Conservation (phyloP, 1,140 invertebrate genomes). For the Saccostrea glomerata region DNA sequence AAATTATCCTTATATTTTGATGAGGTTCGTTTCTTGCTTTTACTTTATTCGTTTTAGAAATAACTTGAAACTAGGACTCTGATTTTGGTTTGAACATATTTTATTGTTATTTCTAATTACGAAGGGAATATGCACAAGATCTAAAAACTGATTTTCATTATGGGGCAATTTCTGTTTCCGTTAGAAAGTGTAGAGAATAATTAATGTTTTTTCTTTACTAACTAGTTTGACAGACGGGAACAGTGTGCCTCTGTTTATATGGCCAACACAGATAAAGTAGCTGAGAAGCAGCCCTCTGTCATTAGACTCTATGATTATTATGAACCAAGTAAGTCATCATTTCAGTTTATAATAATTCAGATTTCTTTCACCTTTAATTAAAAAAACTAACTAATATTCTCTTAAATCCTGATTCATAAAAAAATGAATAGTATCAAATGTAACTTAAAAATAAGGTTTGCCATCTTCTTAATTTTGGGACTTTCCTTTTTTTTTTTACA, state of each 20-base stretch:
- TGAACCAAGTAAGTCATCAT: conserved; percentile 51
- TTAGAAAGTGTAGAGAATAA: too few species aligned
- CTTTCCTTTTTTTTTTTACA: not conserved
- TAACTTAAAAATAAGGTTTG: too few species aligned
- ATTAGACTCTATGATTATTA: conserved; percentile 59
- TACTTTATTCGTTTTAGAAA: too few species aligned
- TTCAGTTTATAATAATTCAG: not conserved
- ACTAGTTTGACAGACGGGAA: conserved; percentile 37
- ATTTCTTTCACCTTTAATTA: not conserved
- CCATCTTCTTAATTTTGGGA: too few species aligned
- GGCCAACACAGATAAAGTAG: conserved; percentile 42
- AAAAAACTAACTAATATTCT: too few species aligned
- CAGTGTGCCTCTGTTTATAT: conserved; percentile 54
- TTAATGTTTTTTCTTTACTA: not conserved
- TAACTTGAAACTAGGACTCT: too few species aligned
- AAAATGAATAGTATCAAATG: too few species aligned
- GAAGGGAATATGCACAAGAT: too few species aligned
- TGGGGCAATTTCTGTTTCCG: too few species aligned
- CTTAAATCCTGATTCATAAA: not conserved
- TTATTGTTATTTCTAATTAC: too few species aligned
- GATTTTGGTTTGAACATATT: too few species aligned
- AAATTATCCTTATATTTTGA: conserved; percentile 54
- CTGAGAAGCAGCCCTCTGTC: conserved; percentile 49
- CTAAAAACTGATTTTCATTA: too few species aligned
- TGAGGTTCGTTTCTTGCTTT: conserved; percentile 27